phyloP scores from a whole-genome alignment of 2,888 invertebrate species.

The Drosophila mimetica region DNA sequence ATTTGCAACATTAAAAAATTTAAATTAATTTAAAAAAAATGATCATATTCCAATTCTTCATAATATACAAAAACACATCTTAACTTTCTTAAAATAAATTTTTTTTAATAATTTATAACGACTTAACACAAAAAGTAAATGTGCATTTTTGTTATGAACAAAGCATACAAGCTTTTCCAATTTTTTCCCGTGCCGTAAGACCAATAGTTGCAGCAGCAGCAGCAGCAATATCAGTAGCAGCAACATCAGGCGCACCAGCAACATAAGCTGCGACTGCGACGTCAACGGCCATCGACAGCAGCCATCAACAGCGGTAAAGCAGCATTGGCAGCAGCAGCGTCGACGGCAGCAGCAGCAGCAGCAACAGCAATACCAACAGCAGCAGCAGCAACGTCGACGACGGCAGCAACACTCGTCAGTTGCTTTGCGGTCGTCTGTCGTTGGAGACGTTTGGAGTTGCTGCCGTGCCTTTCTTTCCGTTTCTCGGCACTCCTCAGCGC shows the following conservation, averaged over 20 bases:
- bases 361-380: slow-evolving; percentile 12
- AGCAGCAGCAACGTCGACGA: slow-evolving; percentile 27
- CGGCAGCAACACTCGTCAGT: slow-evolving; percentile 55
- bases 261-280: slow-evolving; percentile 20
- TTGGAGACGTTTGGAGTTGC: slow-evolving; percentile 40
- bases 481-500: slow-evolving; percentile 35
- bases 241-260: slow-evolving; percentile 12
- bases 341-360: not conserved
- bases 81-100: too few relatives aligned
- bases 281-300: slow-evolving; percentile 31
- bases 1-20: too few relatives aligned
- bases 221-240: slow-evolving; percentile 29
- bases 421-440: slow-evolving; percentile 62
- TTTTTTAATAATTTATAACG: not conserved
- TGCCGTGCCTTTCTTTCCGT: not conserved
- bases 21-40: too few relatives aligned
- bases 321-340: not conserved
- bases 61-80: too few relatives aligned
- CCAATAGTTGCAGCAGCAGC: slow-evolving; percentile 29
- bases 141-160: not conserved
- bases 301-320: slow-evolving; percentile 23
- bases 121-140: not conserved
- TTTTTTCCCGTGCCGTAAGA: slow-evolving; percentile 17
- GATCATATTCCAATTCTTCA: too few relatives aligned
- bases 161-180: not conserved